Conservation (phyloP, 2,113 vertebrate genomes). For the Aspiorhynchus laticeps region DNA sequence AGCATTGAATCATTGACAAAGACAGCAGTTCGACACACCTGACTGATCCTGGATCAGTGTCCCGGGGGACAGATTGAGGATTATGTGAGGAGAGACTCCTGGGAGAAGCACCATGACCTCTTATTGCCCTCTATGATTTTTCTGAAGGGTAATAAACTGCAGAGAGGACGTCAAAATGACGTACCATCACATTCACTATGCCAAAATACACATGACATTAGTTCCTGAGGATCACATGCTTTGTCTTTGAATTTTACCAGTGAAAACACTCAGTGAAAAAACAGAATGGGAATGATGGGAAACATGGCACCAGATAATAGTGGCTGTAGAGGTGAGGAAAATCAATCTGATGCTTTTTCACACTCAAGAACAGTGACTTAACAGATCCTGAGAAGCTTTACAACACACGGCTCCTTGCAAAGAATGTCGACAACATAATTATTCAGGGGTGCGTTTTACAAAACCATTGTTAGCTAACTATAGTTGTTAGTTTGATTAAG, state of each 20-base stretch:
- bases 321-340: not conserved
- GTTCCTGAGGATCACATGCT: not conserved
- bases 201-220: not conserved
- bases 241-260: not conserved
- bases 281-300: not conserved
- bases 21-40: not conserved
- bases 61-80: constrained; percentile 45
- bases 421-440: no score
- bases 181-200: not conserved
- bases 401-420: not conserved
- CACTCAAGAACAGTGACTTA: not conserved
- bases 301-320: not conserved
- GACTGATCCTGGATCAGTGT: constrained; percentile 45
- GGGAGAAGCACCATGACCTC: constrained; percentile 65
- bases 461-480: no score
- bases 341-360: constrained; percentile 2
- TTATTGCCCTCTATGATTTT: constrained; percentile 63
- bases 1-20: constrained; percentile 8
- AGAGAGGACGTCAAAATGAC: not conserved
- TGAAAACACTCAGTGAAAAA: not conserved
- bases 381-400: not conserved
- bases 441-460: no score
- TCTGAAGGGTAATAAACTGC: constrained; percentile 67
- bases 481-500: no score
- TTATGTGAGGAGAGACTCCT: constrained; percentile 58